Percentiles rank a stretch among this genome's conserved stretches.
phyloP scores from a whole-genome alignment of 1,140 invertebrate genomes.

The Augochlora pura region DNA sequence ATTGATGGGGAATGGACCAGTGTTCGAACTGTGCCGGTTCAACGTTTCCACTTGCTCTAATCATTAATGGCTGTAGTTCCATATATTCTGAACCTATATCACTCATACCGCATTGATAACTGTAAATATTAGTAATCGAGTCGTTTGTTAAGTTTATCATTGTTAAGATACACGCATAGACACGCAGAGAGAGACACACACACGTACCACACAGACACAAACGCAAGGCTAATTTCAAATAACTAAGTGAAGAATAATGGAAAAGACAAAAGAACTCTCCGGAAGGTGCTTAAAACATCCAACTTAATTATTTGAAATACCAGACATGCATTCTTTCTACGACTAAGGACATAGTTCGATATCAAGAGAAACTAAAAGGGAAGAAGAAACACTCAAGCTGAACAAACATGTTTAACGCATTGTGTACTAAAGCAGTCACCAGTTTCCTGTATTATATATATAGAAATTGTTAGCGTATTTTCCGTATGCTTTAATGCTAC shows the following conservation, averaged over 20 bases:
- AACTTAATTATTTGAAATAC: constrained; percentile 60
- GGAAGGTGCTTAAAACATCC: constrained; percentile 52
- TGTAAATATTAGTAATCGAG: constrained; percentile 72
- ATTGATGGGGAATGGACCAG: constrained; percentile 4
- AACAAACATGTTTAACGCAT: constrained; percentile 25
- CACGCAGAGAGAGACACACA: neutral
- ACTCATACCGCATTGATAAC: constrained; percentile 66
- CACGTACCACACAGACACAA: neutral
- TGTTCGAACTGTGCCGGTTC: constrained; percentile 46
- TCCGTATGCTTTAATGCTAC: constrained; percentile 62
- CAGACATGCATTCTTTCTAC: constrained; percentile 30
- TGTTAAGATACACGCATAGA: constrained; percentile 23
- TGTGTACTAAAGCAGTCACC: constrained; percentile 37
- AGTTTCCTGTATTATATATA: constrained; percentile 57
- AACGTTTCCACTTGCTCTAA: constrained; percentile 63
- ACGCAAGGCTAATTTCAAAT: constrained; percentile 32
- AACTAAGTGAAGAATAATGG: constrained; percentile 43
- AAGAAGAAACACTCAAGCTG: constrained; percentile 27
- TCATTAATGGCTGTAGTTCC: constrained; percentile 66
- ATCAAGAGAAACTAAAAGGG: neutral
- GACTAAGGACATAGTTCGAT: neutral
- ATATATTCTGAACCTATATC: constrained; percentile 66
- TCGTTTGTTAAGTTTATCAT: constrained; percentile 52
- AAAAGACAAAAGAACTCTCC: neutral
- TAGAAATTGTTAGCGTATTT: constrained; percentile 38